phyloP scores from a whole-genome alignment of 2,888 invertebrate species.

The Magallana nippona region DNA sequence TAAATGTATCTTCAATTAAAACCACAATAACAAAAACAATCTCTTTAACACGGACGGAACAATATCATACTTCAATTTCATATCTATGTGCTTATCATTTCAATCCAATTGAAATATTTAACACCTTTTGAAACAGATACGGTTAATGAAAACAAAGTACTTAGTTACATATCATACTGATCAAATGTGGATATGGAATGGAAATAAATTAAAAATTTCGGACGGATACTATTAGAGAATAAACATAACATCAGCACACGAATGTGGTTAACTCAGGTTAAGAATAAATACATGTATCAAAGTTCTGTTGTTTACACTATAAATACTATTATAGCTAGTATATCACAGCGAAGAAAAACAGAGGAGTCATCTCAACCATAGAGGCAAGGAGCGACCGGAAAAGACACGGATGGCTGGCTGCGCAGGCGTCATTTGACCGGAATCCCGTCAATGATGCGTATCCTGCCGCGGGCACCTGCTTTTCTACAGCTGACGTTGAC shows the following conservation, averaged over 20 bases:
- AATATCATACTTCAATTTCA: no score
- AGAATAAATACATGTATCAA: neutral
- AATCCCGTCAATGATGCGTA: slow-evolving; percentile 70
- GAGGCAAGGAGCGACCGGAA: neutral
- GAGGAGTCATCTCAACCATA: neutral
- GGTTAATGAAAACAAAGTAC: no score
- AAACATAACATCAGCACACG: slow-evolving; percentile 1
- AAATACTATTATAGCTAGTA: neutral
- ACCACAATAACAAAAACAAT: no score
- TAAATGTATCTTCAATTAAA: no score
- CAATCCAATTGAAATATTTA: no score
- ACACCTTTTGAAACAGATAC: no score
- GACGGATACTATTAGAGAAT: neutral
- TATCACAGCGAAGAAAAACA: neutral
- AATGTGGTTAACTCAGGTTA: neutral
- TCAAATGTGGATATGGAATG: no score
- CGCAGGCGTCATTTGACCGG: slow-evolving; percentile 58
- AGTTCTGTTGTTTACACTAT: slow-evolving; percentile 4
- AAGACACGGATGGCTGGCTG: slow-evolving; percentile 22
- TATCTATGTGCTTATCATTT: no score
- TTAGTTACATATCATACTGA: no score
- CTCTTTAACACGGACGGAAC: no score
- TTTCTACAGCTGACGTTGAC: slow-evolving; percentile 71
- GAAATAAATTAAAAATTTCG: neutral
- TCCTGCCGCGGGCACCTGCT: slow-evolving; percentile 67